These are phyloP conservation scores for Mus pahari DNA, from an alignment of 2,113 vertebrate genomes.

Conservation along the genomic window DNA sequence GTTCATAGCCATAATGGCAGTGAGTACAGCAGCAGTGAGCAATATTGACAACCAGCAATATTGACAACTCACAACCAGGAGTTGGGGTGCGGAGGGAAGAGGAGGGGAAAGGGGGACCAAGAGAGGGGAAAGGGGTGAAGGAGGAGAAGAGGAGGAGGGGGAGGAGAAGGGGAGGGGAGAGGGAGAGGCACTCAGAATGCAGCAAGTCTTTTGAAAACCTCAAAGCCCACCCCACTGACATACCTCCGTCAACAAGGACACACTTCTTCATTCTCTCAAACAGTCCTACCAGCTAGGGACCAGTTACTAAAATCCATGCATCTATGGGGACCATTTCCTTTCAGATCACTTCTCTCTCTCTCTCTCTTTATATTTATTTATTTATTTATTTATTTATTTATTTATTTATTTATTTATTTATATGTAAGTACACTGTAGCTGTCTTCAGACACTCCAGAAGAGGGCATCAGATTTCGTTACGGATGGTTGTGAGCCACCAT, in stretches of 20 bases:
- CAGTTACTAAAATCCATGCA: background rate
- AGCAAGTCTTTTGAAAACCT: background rate
- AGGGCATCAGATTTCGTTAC: too few species aligned
- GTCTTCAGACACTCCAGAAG: too few species aligned
- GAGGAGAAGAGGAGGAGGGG: too few species aligned
- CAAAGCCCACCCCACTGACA: background rate
- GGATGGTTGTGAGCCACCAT: too few species aligned
- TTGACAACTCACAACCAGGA: too few species aligned
- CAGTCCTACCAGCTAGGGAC: background rate
- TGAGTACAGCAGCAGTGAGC: background rate
- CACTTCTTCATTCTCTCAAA: background rate
- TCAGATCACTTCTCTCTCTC: background rate
- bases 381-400: too few species aligned
- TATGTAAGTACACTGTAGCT: too few species aligned
- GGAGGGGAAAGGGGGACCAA: too few species aligned
- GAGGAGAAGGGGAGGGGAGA: fast-evolving
- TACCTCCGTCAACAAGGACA: background rate
- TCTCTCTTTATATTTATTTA: too few species aligned
- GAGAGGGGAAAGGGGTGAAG: background rate
- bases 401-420: too few species aligned
- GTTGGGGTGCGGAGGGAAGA: too few species aligned
- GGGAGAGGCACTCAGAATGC: background rate
- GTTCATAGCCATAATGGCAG: background rate
- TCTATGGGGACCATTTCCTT: background rate
- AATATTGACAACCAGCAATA: too few species aligned